A percentile compares a stretch with the other conserved stretches of the same genome.
Conservation (phyloP, 2,888 invertebrate genomes). For the Nemotelus nigrinus region DNA sequence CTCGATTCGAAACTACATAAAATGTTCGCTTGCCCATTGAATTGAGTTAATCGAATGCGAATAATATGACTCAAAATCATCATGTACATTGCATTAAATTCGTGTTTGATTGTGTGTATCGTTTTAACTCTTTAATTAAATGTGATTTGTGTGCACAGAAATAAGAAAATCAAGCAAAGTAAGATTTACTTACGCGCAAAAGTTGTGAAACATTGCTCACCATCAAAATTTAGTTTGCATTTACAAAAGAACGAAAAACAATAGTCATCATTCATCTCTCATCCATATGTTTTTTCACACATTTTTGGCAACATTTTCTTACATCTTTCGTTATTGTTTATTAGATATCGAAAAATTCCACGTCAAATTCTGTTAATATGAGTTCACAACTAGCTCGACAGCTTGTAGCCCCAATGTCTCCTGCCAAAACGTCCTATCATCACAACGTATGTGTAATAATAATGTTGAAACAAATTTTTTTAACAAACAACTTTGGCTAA, state of each 20-base stretch:
- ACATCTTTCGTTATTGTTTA: slow-evolving; percentile 46
- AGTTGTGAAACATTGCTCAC: slow-evolving; percentile 28
- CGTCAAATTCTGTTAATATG: slow-evolving; percentile 65
- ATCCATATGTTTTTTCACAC: neutral
- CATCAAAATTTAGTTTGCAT: slow-evolving; percentile 15
- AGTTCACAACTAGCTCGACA: slow-evolving; percentile 71
- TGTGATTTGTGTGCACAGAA: slow-evolving; percentile 14
- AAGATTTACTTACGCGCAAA: slow-evolving; percentile 5
- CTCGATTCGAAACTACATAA: neutral
- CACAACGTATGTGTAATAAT: slow-evolving; percentile 56
- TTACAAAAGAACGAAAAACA: neutral
- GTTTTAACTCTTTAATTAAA: slow-evolving; percentile 10
- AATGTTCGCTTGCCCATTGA: too few species aligned
- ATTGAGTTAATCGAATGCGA: too few species aligned
- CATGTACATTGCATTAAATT: slow-evolving; percentile 17
- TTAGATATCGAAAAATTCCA: slow-evolving; percentile 52
- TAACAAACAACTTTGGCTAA: slow-evolving; percentile 19
- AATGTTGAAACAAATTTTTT: slow-evolving; percentile 17
- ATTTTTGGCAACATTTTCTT: slow-evolving; percentile 17
- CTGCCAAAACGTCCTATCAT: slow-evolving; percentile 66
- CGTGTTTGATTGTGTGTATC: slow-evolving; percentile 16
- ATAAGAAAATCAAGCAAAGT: slow-evolving; percentile 16
- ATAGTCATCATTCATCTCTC: neutral
- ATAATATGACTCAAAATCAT: neutral
- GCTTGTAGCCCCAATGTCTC: slow-evolving; percentile 70